Evolutionary conservation across 2,797 vertebrate genomes (phyloP).

Genomic region (Ctenopoma kingsleyae): DNA sequence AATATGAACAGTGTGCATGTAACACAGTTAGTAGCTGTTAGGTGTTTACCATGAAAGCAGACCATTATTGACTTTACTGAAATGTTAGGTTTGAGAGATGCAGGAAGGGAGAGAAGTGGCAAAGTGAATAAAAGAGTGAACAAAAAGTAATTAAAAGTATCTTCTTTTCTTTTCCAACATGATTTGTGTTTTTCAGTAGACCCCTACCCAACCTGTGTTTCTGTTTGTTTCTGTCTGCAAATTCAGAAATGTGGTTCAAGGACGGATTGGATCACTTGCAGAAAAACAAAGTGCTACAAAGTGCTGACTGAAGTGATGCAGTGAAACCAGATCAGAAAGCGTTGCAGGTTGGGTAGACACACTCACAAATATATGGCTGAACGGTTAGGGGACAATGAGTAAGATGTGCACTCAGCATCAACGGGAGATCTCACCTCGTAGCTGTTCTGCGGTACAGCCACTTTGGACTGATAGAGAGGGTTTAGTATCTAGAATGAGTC

Average conservation of each 20-base stretch:
- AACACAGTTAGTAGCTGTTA: constrained; percentile 2
- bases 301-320: background rate
- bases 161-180: background rate
- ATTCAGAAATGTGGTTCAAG: background rate
- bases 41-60: background rate
- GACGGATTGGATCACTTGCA: background rate
- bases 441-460: constrained; percentile 68
- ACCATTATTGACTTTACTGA: background rate
- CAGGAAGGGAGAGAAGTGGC: background rate
- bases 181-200: background rate
- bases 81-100: constrained; percentile 5
- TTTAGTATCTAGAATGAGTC: constrained; percentile 78
- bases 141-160: background rate
- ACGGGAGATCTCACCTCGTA: constrained; percentile 75
- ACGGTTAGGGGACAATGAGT: constrained; percentile 23
- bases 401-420: constrained; percentile 40
- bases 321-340: constrained; percentile 16
- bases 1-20: constrained; percentile 4
- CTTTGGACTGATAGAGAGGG: constrained; percentile 58
- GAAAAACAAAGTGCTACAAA: background rate
- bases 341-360: constrained; percentile 3
- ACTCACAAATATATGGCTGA: constrained; percentile 8
- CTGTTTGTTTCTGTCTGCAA: background rate
- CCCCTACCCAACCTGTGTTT: background rate
- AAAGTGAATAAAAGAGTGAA: no score